Percentiles rank a stretch among this genome's conserved stretches.
These are phyloP conservation scores for Tenthredo distinguenda DNA, from an alignment of 2,888 invertebrate genomes.

Conservation along the genomic window DNA sequence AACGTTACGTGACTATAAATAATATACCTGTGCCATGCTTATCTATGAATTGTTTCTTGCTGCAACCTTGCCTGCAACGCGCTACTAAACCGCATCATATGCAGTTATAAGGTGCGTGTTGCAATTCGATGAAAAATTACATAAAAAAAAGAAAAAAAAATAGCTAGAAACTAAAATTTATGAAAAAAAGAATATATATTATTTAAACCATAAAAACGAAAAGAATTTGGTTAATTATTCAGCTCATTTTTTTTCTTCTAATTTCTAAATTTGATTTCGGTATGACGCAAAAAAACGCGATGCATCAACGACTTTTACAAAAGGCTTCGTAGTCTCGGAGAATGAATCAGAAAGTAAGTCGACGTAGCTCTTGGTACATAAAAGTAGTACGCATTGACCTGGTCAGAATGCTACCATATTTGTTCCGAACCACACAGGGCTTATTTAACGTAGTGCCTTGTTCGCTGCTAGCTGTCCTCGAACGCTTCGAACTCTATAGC, in stretches of 20 bases:
- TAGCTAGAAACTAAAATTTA: background rate
- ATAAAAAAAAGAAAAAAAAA: background rate
- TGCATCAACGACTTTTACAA: slow-evolving; percentile 20
- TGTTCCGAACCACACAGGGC: slow-evolving; percentile 57
- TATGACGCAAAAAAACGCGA: background rate
- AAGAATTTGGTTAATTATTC: background rate
- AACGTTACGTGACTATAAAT: slow-evolving; percentile 12
- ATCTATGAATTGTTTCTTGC: slow-evolving; percentile 5
- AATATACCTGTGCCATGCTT: background rate
- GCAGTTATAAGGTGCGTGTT: background rate
- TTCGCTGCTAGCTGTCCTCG: slow-evolving; percentile 8
- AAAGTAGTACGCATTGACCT: slow-evolving; percentile 77
- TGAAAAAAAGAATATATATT: background rate
- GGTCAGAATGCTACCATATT: slow-evolving; percentile 74
- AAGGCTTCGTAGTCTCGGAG: slow-evolving; percentile 20
- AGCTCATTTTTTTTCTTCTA: background rate
- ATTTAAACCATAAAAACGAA: background rate
- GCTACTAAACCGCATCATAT: background rate
- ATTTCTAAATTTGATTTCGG: background rate
- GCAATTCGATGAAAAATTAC: background rate
- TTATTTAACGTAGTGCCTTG: slow-evolving; percentile 25
- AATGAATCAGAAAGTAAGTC: slow-evolving; percentile 51
- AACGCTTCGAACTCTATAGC: background rate
- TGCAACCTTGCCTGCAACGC: background rate
- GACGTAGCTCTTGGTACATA: slow-evolving; percentile 64